Conservation (phyloP, 2,113 vertebrate genomes). For the Myodes glareolus region DNA sequence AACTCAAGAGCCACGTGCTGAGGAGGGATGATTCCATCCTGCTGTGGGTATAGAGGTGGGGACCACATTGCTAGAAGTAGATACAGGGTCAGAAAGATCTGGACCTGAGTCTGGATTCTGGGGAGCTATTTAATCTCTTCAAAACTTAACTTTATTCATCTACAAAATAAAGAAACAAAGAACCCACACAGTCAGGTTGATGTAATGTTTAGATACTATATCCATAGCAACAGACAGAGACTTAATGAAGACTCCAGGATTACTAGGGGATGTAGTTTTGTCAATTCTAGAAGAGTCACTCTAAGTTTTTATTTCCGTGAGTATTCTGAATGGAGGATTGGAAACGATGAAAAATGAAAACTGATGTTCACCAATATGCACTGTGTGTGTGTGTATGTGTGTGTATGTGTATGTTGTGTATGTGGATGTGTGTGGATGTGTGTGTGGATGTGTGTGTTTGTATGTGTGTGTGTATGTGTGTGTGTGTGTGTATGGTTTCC, state of each 20-base stretch:
- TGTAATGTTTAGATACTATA: neutral
- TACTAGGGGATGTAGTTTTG: neutral
- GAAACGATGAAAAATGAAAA: conserved; percentile 29
- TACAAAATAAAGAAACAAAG: neutral
- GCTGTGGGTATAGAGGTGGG: rapidly evolving
- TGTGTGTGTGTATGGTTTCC: neutral
- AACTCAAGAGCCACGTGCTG: neutral
- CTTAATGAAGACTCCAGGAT: neutral
- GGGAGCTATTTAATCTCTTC: neutral
- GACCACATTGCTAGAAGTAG: neutral
- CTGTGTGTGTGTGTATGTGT: neutral
- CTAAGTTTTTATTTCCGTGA: neutral
- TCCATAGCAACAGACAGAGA: neutral
- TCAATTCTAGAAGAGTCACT: neutral
- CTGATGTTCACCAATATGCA: neutral
- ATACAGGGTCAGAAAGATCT: neutral
- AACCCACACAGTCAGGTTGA: neutral
- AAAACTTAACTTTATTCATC: neutral
- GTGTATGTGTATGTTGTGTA: neutral
- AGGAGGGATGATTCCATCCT: neutral
- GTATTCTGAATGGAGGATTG: neutral
- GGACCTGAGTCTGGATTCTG: neutral
- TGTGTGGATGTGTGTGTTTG: neutral
- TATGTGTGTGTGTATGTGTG: neutral
- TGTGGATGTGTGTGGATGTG: neutral